Conservation (phyloP, 2,113 vertebrate species). For the Chelonoidis abingdonii region DNA sequence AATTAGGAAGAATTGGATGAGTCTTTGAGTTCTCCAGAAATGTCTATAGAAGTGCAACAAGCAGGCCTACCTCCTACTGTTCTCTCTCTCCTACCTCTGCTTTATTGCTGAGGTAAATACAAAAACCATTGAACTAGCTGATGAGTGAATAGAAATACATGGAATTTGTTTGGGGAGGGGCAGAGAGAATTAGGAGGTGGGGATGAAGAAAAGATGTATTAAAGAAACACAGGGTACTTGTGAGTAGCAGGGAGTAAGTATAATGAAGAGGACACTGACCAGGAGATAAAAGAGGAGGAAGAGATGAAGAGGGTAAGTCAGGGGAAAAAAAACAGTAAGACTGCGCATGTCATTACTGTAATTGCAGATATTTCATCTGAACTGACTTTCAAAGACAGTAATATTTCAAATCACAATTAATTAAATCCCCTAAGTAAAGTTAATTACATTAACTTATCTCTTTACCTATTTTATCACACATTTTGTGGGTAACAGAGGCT, state of each 20-base stretch:
- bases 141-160: neutral
- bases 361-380: rapidly evolving
- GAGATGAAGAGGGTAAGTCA: neutral
- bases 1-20: no score
- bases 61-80: no score
- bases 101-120: neutral
- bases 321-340: neutral
- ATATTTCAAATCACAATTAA: neutral
- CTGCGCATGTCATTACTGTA: neutral
- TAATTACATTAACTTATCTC: neutral
- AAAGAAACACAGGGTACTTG: neutral
- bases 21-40: no score
- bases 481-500: neutral
- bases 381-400: neutral
- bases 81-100: neutral
- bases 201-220: neutral
- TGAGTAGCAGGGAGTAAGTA: neutral
- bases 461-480: neutral
- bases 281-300: neutral
- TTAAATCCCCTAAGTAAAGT: neutral
- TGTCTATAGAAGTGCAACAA: no score
- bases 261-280: neutral
- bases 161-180: neutral
- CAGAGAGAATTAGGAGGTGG: no score
- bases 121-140: neutral